phyloP scores from a whole-genome alignment of 2,113 vertebrate genomes.

The Willisornis vidua region DNA sequence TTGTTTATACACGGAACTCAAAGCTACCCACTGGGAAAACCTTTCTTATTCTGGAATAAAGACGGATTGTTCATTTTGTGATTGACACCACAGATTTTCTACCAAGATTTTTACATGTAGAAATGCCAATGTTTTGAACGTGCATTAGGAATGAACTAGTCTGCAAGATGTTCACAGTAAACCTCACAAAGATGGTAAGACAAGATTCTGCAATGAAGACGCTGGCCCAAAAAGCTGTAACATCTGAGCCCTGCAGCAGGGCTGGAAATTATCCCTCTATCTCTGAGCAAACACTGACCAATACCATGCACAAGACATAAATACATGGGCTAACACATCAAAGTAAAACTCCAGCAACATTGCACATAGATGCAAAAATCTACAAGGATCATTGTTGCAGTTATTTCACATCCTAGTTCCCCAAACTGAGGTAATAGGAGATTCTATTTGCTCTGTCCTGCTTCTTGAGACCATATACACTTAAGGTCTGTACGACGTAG shows the following conservation, averaged over 20 bases:
- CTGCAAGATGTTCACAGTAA: not conserved
- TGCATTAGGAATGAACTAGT: not conserved
- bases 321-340: not conserved
- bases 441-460: not conserved
- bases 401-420: not conserved
- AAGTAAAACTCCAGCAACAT: not conserved
- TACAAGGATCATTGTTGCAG: not conserved
- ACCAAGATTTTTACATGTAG: not conserved
- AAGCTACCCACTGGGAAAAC: not conserved
- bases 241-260: not conserved
- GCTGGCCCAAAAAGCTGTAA: not conserved
- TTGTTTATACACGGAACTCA: not conserved
- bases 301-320: not conserved
- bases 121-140: not conserved
- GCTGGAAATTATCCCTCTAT: not conserved
- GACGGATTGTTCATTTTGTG: not conserved
- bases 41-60: not conserved
- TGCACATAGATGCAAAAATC: not conserved
- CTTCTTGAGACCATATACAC: not conserved
- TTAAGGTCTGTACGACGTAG: not conserved
- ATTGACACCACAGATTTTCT: not conserved
- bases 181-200: not conserved
- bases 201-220: not conserved
- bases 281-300: not conserved
- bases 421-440: not conserved